Base-by-base conservation (phyloP, 2,888 invertebrate genomes). In the Drosophila prolongata region DNA sequence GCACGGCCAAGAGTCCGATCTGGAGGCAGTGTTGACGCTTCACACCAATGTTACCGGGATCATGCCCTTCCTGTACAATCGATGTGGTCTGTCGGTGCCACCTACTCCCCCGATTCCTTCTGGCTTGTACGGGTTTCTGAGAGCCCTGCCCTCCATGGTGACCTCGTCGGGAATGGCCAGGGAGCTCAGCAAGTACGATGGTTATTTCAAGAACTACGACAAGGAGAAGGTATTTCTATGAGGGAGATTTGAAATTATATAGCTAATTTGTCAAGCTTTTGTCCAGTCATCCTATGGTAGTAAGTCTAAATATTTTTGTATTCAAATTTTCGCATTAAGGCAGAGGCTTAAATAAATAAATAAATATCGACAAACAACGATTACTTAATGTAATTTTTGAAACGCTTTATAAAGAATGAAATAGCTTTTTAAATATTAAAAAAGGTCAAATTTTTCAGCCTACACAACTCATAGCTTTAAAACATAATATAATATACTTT, bases 1-100 rank as follows among this genome's bases (percentile, higher is more conserved):
- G 40, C 93, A 94, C 75, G 95, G 95, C 3, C 90, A 91, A 60
- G 92, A 92, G 74, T 74, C 80, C 4, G 92, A 92, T 62, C 78
- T 92, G 53, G 92, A 92, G 60, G 89, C 90, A 5, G 86, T 92
- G 16, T 76, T 92, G 37, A 90, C 90, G 3, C 79, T 92, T 6
- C 91, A 92, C 58, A 92, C 92, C 30, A 92, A 91, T 80, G 69
- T 91, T 0, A 92, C 92, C 35, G 91, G 92, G 46, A 79, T 88
- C 13, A 91, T 92, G 91, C 89, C 92, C 37, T 92, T 90, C 75
- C 73, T 92, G 14, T 92, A 92, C 69, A 92, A 91, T 76, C 90
- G 91, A 35, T 91, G 91, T 79, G 90, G 91, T 16, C 57, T 87
- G 19, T 89, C 90, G 38, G 89, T 90, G 16, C 92, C 92, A 46